Percentiles rank a stretch among this genome's conserved stretches.
phyloP scores from a whole-genome alignment of 2,797 vertebrate genomes.

The Phrynocephalus vlangalii region DNA sequence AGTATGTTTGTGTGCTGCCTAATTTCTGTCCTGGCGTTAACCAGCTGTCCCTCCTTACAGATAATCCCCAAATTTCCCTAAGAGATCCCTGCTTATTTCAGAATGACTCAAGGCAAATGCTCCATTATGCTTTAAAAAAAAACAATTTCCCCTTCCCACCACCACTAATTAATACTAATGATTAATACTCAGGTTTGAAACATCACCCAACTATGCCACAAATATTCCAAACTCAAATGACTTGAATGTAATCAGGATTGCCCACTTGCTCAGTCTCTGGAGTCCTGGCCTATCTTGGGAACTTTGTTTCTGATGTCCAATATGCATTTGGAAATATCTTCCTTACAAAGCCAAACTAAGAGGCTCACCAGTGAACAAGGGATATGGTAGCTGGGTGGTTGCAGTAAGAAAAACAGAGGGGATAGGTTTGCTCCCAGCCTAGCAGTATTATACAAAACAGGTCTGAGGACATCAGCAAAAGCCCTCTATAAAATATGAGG shows the following conservation, averaged over 20 bases:
- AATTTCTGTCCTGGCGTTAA: neutral
- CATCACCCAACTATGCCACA: neutral
- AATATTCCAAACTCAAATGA: neutral
- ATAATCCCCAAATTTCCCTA: neutral
- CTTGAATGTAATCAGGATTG: neutral
- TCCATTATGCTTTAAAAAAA: neutral
- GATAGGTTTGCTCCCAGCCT: slow-evolving; percentile 37
- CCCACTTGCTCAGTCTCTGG: neutral
- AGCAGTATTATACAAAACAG: slow-evolving; percentile 27
- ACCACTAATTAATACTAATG: neutral
- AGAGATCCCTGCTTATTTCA: neutral
- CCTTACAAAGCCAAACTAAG: slow-evolving; percentile 52
- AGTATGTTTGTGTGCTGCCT: neutral
- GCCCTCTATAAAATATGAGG: neutral
- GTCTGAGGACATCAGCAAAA: slow-evolving; percentile 35
- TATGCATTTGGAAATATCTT: slow-evolving; percentile 65
- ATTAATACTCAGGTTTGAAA: neutral
- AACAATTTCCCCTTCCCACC: neutral
- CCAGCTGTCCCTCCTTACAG: neutral
- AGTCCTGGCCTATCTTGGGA: neutral
- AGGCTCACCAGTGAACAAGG: neutral
- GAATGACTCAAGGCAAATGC: neutral
- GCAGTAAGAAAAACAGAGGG: slow-evolving; percentile 27
- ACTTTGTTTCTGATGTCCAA: slow-evolving; percentile 38
- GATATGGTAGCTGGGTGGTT: slow-evolving; percentile 20